Evolutionary conservation across 2,113 vertebrate genomes (phyloP), one percentile per base, ranked within the genome.

Genomic region (Melanotaenia duboulayi): DNA sequence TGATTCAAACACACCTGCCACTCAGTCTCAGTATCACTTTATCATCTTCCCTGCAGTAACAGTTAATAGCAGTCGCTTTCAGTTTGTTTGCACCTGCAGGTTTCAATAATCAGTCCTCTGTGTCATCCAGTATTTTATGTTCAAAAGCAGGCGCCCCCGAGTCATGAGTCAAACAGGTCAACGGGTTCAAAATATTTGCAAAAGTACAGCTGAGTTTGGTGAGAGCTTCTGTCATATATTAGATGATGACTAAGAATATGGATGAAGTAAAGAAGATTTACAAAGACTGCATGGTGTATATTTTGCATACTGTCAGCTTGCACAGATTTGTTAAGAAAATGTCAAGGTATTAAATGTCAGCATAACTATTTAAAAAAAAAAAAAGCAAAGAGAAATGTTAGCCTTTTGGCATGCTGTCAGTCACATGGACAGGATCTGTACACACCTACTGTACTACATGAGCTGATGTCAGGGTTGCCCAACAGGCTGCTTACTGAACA

Each of bases 51-150:
- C 82, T 62, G 39, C 37, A 65, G 80, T 23, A 37, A 77, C 1
- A 28, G 44, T 0, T 11, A 56, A 24, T 16, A 2, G 35, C n/a
- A 20, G 11, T 69, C 32, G 40, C 12, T 13, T 42, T 58, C 42
- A 22, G 24, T 70, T 10, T 40, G 46, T 71, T 81, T 22, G 54
- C 62, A 50, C 76, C 82, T 85, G 61, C 32, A 67, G 52, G 65
- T 72, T 65, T 40, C 24, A 35, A 14, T 63, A 70, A 59, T 64
- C 0, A 2, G 63, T 22, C 48, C 16, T 37, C 1, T n/a, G 32
- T 68, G 65, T 80, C 55, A n/a, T 10, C 25, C 5, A 50, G 55
- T 19, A 14, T 28, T 76, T 81, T 23, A 65, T 2, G 62, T 68
- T 77, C 23, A 65, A 81, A 71, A 16, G 0, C 1, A 2, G 17